phyloP scores from a whole-genome alignment of 2,797 vertebrate genomes.

The Tolypeutes matacus region DNA sequence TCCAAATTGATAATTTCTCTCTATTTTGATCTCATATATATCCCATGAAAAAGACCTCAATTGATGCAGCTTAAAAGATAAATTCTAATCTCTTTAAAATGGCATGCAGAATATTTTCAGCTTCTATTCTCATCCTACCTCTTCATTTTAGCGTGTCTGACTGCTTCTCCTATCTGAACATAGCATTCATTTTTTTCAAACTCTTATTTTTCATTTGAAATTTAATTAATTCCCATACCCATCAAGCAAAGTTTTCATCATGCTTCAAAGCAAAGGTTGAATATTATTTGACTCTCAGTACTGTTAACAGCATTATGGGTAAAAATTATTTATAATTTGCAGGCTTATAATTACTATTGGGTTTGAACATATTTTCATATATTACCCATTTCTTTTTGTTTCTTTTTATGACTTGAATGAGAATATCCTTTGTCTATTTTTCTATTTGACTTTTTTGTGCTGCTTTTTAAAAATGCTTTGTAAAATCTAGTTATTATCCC shows the following conservation, averaged over 20 bases:
- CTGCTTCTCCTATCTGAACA: not conserved
- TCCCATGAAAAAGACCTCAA: not conserved
- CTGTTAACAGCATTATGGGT: not conserved
- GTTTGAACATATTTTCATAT: not conserved
- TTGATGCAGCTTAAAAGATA: slow-evolving; percentile 8
- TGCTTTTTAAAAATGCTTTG: not conserved
- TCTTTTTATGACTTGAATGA: not conserved
- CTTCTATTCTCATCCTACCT: not conserved
- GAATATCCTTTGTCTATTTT: not conserved
- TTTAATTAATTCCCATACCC: not conserved
- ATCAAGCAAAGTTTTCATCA: not conserved
- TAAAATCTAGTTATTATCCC: not conserved
- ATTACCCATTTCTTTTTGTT: not conserved
- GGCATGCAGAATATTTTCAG: not conserved
- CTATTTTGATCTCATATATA: not conserved
- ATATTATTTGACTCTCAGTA: not conserved
- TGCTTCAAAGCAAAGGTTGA: not conserved
- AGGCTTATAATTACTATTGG: not conserved
- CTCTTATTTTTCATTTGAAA: not conserved
- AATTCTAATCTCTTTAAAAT: slow-evolving; percentile 14
- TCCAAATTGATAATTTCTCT: not conserved
- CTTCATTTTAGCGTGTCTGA: not conserved
- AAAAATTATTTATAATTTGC: not conserved
- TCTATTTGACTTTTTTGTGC: not conserved
- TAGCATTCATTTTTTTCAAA: not conserved